A percentile compares a stretch with the other conserved stretches of the same genome.
phyloP scores from a whole-genome alignment of 2,113 vertebrate genomes.

The Crocuta crocuta region DNA sequence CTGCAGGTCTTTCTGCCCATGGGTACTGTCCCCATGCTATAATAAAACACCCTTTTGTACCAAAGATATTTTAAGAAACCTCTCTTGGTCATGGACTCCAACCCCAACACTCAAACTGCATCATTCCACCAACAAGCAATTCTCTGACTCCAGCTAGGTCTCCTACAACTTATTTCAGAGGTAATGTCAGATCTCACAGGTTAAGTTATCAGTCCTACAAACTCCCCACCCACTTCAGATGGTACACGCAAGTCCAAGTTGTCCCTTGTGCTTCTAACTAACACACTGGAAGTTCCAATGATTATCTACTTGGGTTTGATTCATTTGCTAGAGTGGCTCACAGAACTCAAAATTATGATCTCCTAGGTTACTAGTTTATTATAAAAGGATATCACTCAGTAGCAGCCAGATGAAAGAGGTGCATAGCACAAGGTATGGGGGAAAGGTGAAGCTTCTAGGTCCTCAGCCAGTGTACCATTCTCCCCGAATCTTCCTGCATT shows the following conservation, averaged over 20 bases:
- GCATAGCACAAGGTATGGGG: background rate
- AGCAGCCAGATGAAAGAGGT: background rate
- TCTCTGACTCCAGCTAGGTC: background rate
- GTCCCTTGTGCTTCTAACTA: background rate
- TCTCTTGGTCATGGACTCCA: too few relatives aligned
- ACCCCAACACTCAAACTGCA: too few relatives aligned
- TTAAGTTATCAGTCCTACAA: background rate
- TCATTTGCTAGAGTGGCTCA: background rate
- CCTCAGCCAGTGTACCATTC: background rate
- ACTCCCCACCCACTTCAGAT: background rate
- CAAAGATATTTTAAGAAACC: too few relatives aligned
- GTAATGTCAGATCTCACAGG: background rate
- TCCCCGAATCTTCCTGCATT: background rate
- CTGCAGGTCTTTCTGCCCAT: too few relatives aligned
- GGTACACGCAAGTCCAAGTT: background rate
- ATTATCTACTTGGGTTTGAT: background rate
- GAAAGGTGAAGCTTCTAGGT: background rate
- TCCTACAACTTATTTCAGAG: background rate
- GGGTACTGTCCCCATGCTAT: too few relatives aligned
- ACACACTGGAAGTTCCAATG: background rate
- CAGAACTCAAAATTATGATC: background rate
- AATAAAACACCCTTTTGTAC: too few relatives aligned
- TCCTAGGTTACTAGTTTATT: background rate
- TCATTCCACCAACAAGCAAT: background rate
- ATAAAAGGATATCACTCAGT: background rate